These are phyloP conservation scores for Drosophila kikkawai DNA, from an alignment of 1,140 invertebrate genomes.

Conservation along the genomic window DNA sequence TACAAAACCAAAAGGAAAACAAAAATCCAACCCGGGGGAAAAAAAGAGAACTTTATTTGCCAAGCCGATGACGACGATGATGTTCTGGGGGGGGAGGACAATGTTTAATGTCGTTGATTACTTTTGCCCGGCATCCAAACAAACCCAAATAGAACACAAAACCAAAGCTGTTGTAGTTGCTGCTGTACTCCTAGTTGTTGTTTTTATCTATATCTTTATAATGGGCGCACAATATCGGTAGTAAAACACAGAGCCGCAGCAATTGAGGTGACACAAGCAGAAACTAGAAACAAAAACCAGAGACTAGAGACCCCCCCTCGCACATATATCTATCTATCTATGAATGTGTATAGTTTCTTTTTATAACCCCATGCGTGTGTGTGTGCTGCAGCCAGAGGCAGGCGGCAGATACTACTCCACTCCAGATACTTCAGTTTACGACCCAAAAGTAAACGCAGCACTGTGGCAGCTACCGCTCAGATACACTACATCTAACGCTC, in stretches of 20 bases:
- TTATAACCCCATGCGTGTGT: constrained; percentile 32
- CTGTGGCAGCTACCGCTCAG: constrained; percentile 66
- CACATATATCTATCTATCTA: constrained; percentile 1
- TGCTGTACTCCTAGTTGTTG: constrained; percentile 28
- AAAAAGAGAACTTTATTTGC: constrained; percentile 59
- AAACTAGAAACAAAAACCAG: constrained; percentile 50
- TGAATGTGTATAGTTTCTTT: constrained; percentile 26
- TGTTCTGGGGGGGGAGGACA: constrained; percentile 26
- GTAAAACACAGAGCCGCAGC: constrained; percentile 61
- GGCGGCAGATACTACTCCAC: constrained; percentile 26
- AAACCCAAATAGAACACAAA: constrained; percentile 57
- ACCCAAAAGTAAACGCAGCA: constrained; percentile 63
- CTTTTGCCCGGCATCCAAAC: constrained; percentile 63
- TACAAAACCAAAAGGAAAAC: constrained; percentile 59
- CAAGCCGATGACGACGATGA: constrained; percentile 56
- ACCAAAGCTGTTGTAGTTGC: constrained; percentile 50
- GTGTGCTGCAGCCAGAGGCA: not conserved
- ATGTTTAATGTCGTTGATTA: constrained; percentile 81
- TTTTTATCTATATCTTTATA: constrained; percentile 76
- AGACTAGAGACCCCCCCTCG: constrained; percentile 28
- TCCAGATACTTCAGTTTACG: constrained; percentile 63
- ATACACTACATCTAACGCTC: constrained; percentile 57
- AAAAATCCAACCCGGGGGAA: constrained; percentile 22
- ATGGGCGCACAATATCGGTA: constrained; percentile 79
- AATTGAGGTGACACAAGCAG: constrained; percentile 77